Base-by-base conservation (phyloP, 2,888 invertebrate species). In the Epirrita christyi region DNA sequence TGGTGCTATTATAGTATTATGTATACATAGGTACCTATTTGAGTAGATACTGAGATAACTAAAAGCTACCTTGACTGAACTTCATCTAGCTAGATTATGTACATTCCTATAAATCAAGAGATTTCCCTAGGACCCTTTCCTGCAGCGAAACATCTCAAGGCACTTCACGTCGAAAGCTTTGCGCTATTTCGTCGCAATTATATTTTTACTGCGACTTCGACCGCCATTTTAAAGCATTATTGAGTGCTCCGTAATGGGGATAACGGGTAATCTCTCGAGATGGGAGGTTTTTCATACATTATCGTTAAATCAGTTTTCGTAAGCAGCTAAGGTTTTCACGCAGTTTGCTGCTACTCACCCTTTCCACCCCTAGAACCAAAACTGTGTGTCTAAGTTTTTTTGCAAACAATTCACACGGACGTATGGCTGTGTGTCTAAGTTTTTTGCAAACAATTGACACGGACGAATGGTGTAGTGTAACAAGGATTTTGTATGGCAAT, bases 231-330 rank as follows among this genome's bases (percentile, higher is more conserved):
- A 58, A 52, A 50, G 48, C 51, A 55, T 44, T 58, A 58, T 60
- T 55, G 59, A 63, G 60, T 60, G 60, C 60, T 55, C 50, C 11
- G 53, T 61, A 55, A 57, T 59, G 63, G 52, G 55, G 55, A 44
- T 58, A 55, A 51, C 52, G 50, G 55, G 42, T 47, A 53, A 60
- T 58, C 63, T 53, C 41, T 32, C 29, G 52, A 52, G 53, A 56
- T 34, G 50, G 43, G 36, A 36, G 51, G 57, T 55, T 59, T 55
- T 55, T 57, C 63, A 64, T 64, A 67, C 57, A 63, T 64, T 59
- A 64, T 53, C 64, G 59, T 53, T 64, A 61, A 61, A 64, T 61
- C 59, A 67, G 47, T 59, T 55, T 59, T 55, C 13, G 55, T 43
- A 28, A 40, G 45, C 15, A 29, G 14, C 34, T 41, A 9, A 29